These are phyloP conservation scores for Neogobius melanostomus DNA, from an alignment of 2,113 vertebrate genomes.

Conservation along the genomic window DNA sequence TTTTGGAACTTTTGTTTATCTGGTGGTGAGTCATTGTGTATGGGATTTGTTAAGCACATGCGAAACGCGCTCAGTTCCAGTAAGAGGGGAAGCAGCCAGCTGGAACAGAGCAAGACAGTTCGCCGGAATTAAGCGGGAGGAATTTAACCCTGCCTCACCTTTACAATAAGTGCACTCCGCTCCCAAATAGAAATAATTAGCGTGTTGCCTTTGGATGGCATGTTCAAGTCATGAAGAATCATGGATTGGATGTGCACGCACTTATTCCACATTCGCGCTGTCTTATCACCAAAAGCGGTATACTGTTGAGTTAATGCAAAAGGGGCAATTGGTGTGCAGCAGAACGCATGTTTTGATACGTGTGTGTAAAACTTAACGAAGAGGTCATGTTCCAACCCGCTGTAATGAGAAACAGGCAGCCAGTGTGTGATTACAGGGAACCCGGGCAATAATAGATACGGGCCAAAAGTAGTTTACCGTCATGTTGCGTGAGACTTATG, in stretches of 20 bases:
- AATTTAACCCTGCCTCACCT: conserved; percentile 9
- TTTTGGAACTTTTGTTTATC: conserved; percentile 60
- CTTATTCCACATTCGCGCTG: not conserved
- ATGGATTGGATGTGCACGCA: not conserved
- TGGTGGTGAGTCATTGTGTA: conserved; percentile 71
- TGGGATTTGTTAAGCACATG: conserved; percentile 64
- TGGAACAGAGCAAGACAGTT: conserved; percentile 35
- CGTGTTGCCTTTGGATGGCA: not conserved
- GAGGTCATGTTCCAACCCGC: conserved; percentile 51
- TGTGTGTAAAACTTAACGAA: conserved; percentile 44
- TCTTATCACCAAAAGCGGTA: not conserved
- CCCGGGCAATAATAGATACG: conserved; percentile 26
- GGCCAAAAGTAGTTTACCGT: conserved; percentile 60
- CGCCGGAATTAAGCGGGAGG: conserved; percentile 17
- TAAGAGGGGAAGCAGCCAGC: conserved; percentile 64
- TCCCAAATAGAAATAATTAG: not conserved
- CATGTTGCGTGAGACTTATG: conserved; percentile 46
- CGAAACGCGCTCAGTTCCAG: conserved; percentile 70
- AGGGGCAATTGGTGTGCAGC: not conserved
- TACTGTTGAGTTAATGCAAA: conserved; percentile 21
- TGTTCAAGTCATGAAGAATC: too few species aligned
- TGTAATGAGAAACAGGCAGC: conserved; percentile 55
- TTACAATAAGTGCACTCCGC: conserved; percentile 3
- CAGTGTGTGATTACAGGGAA: conserved; percentile 61
- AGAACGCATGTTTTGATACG: conserved; percentile 48